Evolutionary conservation across 2,888 invertebrate species (phyloP), one percentile per base, ranked within the genome.

Genomic region (Poecilobothrus nobilitatus): DNA sequence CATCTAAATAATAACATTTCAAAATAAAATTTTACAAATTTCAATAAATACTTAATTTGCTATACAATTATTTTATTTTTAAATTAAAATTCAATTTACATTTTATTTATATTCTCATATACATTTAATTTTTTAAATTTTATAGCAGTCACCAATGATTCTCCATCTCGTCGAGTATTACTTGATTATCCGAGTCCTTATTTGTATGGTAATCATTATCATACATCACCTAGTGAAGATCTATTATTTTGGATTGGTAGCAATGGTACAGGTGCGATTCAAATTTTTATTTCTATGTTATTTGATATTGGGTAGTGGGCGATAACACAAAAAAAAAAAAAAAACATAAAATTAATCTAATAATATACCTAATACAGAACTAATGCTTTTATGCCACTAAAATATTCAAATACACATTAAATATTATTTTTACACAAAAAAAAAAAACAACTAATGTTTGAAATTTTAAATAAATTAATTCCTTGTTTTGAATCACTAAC

Each of bases 181-280:
- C 75, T 82, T 70, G 82, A 82, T 72, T 82, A 81, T 75, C 78
- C 81, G 10, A 82, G 76, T 75, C 81, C 82, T 33, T 82, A 82
- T 76, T 73, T 82, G 68, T 82, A 82, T 74, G 78, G 81, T 65
- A 82, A 82, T 74, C 81, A 78, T 72, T 83, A 83, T 82, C 83
- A 82, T 73, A 78, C 82, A 75, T 83, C 88, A 75, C 88, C 88
- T 78, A 90, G 88, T 80, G 90, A 90, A 83, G 90, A 90, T 80
- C 83, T 90, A 78, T 89, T 90, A 74, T 84, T 90, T 74, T 90
- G 89, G 87, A 88, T 90, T 79, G 87, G 88, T 75, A 87, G 88
- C 78, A 84, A 86, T 78, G 86, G 82, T 71, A 79, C 87, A 82
- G 87, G 87, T 86, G 81, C 84, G 84, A 81, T 41, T 67, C 33